Conservation (phyloP, 2,888 invertebrate genomes). For the Oscheius myriophilus region DNA sequence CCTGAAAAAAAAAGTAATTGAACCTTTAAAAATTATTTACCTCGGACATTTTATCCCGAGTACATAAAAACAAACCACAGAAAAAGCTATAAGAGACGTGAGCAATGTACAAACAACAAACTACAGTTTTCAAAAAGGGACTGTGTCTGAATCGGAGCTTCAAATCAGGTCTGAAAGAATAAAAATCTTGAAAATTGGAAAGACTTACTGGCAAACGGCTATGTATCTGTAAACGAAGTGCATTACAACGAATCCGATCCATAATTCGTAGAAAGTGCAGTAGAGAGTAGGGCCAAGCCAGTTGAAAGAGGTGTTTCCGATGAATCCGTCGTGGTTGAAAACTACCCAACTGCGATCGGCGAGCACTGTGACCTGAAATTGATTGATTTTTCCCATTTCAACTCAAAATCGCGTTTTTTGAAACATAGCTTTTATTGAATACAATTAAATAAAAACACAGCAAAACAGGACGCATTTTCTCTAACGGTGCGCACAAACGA, state of each 20-base stretch:
- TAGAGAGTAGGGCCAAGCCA: constrained; percentile 5
- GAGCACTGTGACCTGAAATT: constrained; percentile 13
- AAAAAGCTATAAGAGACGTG: neutral
- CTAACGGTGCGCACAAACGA: no score
- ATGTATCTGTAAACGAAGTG: constrained; percentile 26
- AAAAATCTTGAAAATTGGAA: no score
- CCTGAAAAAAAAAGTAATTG: no score
- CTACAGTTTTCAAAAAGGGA: neutral
- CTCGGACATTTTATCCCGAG: constrained; percentile 2
- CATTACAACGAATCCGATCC: constrained; percentile 19
- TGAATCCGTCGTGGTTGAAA: constrained; percentile 16
- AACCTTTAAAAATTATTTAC: neutral
- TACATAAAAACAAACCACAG: constrained; percentile 22
- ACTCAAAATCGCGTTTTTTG: no score
- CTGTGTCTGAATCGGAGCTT: constrained; percentile 4
- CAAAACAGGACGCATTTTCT: no score
- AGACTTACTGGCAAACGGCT: constrained; percentile 13
- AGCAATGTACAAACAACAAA: neutral
- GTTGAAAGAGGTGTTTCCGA: constrained; percentile 16
- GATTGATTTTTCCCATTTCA: no score
- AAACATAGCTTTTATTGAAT: no score
- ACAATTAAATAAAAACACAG: no score
- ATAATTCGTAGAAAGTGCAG: constrained; percentile 16
- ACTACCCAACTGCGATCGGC: constrained; percentile 17
- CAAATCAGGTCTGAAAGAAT: neutral